A percentile compares a stretch with the other conserved stretches of the same genome.
phyloP scores from a whole-genome alignment of 1,140 invertebrate species.

The Magallana gigas region DNA sequence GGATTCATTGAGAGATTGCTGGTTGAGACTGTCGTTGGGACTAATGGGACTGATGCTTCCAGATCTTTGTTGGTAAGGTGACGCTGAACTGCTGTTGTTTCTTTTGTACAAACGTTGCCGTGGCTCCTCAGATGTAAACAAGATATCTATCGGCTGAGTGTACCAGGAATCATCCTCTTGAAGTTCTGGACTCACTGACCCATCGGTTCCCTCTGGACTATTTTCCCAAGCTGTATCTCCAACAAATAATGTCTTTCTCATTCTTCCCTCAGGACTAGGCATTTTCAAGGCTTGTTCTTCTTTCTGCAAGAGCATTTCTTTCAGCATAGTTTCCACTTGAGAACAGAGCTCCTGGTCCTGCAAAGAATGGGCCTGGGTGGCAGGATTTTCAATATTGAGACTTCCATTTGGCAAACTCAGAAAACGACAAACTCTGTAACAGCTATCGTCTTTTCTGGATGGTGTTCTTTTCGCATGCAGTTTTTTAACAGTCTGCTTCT shows the following conservation, averaged over 20 bases:
- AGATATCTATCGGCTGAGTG: constrained; percentile 64
- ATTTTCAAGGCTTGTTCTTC: neutral
- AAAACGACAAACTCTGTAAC: constrained; percentile 44
- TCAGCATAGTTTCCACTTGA: constrained; percentile 66
- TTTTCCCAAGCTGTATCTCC: neutral
- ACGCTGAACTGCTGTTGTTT: constrained; percentile 54
- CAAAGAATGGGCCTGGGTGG: constrained; percentile 46
- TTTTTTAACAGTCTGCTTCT: constrained; percentile 13
- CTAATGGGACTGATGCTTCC: neutral
- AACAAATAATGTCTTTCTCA: neutral
- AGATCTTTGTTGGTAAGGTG: constrained; percentile 45
- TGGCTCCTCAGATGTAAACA: constrained; percentile 56
- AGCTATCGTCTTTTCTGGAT: neutral
- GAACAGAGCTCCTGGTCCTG: constrained; percentile 60
- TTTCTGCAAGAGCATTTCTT: constrained; percentile 63
- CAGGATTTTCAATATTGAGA: constrained; percentile 18
- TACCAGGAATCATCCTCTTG: constrained; percentile 71
- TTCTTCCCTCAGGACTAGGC: neutral
- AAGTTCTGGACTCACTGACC: constrained; percentile 64
- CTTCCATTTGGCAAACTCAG: constrained; percentile 60
- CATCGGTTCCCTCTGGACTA: constrained; percentile 40
- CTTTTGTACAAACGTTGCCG: constrained; percentile 65
- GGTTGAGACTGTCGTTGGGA: neutral
- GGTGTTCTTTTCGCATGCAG: neutral
- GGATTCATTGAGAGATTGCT: constrained; percentile 2